Evolutionary conservation across 2,888 invertebrate genomes (phyloP).

Genomic region (Nymphalis polychloros): DNA sequence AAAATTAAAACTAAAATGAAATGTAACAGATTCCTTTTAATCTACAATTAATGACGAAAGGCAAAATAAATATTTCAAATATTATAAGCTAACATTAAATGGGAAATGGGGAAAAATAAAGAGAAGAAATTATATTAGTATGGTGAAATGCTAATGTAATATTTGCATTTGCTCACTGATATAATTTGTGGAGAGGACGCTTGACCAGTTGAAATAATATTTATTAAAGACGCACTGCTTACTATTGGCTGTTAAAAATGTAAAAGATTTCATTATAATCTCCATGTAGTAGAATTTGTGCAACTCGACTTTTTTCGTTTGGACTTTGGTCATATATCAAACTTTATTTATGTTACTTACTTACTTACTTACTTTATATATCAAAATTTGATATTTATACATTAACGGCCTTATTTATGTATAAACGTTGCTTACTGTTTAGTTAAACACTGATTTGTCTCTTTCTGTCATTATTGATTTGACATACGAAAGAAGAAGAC

Average conservation of each 20-base stretch:
- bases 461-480: too few relatives aligned
- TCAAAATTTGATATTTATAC: too few relatives aligned
- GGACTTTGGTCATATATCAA: too few relatives aligned
- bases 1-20: neutral
- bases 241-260: conserved; percentile 71
- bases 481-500: too few relatives aligned
- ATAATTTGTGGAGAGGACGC: conserved; percentile 75
- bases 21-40: conserved; percentile 13
- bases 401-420: too few relatives aligned
- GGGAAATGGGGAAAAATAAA: conserved; percentile 32
- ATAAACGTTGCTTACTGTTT: too few relatives aligned
- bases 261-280: conserved; percentile 27
- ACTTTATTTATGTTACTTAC: too few relatives aligned
- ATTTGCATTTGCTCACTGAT: conserved; percentile 70
- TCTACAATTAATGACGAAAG: conserved; percentile 13
- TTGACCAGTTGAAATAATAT: conserved; percentile 78
- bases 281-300: neutral
- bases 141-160: conserved; percentile 48
- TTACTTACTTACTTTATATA: too few relatives aligned
- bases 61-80: conserved; percentile 29
- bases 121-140: conserved; percentile 45
- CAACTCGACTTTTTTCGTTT: too few relatives aligned
- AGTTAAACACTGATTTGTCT: too few relatives aligned
- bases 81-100: conserved; percentile 36
- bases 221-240: conserved; percentile 78